These are phyloP conservation scores for mouse (Mus musculus) DNA, from an alignment of 2,113 vertebrate species.

Conservation along the genomic window DNA sequence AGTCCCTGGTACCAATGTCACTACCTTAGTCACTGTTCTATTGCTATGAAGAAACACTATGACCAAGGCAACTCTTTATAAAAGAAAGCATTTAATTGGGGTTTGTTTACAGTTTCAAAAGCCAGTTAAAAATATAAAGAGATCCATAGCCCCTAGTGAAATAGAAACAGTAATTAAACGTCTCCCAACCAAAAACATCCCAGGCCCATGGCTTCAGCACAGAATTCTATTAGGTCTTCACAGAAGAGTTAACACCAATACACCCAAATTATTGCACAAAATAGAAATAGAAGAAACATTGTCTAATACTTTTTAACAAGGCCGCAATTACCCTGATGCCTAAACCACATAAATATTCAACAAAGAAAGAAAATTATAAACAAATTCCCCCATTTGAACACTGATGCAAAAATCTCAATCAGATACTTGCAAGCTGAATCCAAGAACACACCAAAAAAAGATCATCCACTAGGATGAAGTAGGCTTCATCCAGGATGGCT, in stretches of 20 bases:
- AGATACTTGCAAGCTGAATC: not conserved
- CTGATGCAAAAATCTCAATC: not conserved
- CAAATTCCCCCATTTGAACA: not conserved
- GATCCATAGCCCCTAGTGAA: not conserved
- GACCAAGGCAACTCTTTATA: not conserved
- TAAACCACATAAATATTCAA: not conserved
- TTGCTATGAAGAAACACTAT: not conserved
- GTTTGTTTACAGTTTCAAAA: not conserved
- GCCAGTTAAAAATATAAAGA: not conserved
- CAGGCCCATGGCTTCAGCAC: not conserved
- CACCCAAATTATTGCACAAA: not conserved
- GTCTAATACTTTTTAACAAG: not conserved
- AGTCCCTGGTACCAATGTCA: not conserved
- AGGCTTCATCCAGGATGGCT: not conserved
- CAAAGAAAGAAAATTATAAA: not conserved
- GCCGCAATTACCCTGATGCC: not conserved
- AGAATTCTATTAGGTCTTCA: not conserved
- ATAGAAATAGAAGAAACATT: not conserved
- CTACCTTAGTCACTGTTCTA: not conserved
- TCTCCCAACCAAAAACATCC: not conserved
- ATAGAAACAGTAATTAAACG: not conserved
- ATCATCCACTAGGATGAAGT: not conserved
- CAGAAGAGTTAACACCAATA: not conserved
- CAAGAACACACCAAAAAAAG: not conserved
- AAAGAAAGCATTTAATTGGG: not conserved